phyloP scores from a whole-genome alignment of 2,113 vertebrate species.

The Anseranas semipalmata region DNA sequence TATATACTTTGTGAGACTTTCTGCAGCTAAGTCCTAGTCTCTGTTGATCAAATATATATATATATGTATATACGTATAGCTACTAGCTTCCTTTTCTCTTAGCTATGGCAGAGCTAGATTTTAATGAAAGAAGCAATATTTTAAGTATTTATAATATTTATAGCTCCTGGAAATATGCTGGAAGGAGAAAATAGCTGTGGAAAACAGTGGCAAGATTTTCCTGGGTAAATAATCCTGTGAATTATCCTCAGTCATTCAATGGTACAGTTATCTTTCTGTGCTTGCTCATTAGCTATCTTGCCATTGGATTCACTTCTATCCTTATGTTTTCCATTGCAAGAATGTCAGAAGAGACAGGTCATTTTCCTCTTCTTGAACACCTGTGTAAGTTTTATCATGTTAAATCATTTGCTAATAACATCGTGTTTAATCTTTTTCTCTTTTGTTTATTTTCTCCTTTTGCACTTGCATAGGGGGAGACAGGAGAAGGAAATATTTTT shows the following conservation, averaged over 20 bases:
- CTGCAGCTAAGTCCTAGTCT: not conserved
- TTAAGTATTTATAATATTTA: not conserved
- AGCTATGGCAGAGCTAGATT: not conserved
- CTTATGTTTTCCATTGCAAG: not conserved
- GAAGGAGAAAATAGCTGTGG: not conserved
- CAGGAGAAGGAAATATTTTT: not conserved
- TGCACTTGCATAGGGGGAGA: not conserved
- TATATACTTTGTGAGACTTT: not conserved
- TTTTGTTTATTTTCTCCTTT: not conserved
- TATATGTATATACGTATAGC: not conserved
- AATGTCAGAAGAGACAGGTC: rapidly evolving
- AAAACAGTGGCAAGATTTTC: not conserved
- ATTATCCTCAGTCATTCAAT: not conserved
- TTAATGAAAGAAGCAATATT: not conserved
- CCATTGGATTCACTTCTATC: not conserved
- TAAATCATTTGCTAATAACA: not conserved
- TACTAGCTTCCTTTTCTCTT: not conserved
- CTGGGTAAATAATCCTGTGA: not conserved
- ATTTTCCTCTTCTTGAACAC: not conserved
- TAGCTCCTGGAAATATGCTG: not conserved
- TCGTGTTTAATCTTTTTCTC: not conserved
- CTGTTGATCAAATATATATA: not conserved
- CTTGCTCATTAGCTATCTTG: not conserved
- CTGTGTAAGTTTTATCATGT: not conserved
- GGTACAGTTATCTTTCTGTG: not conserved